These are phyloP conservation scores for Lacerta agilis DNA, from an alignment of 2,797 vertebrate genomes.

Conservation along the genomic window DNA sequence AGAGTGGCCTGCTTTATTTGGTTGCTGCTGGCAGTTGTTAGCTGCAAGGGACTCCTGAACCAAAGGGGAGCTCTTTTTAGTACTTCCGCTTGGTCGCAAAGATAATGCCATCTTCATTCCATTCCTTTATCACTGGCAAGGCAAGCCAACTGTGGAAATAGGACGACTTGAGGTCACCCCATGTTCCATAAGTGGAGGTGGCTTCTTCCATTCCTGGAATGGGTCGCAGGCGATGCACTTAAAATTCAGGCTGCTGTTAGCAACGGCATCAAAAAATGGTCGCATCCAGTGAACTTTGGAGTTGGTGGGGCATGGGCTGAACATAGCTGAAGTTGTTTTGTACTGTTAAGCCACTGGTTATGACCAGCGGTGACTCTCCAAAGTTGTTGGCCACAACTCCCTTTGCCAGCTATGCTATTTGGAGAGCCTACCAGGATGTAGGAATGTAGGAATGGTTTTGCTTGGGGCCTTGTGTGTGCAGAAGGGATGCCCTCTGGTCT, in stretches of 20 bases:
- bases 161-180: background rate
- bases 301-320: background rate
- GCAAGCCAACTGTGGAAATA: background rate
- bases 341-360: background rate
- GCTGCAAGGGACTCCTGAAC: slow-evolving; percentile 48
- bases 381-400: background rate
- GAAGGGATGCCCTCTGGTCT: background rate
- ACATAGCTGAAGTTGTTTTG: background rate
- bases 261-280: background rate
- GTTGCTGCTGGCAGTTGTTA: slow-evolving; percentile 63
- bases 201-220: background rate
- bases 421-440: background rate
- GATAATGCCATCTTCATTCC: background rate
- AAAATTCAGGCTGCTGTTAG: no score
- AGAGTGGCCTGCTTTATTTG: slow-evolving; percentile 64
- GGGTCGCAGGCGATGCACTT: background rate
- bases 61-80: background rate
- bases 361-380: background rate
- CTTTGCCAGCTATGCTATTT: background rate
- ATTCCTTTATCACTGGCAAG: background rate
- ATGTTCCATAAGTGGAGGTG: background rate
- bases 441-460: no score
- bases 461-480: background rate
- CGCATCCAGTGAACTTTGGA: background rate
- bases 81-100: background rate